phyloP scores from a whole-genome alignment of 2,797 vertebrate genomes.

The Myotis planiceps region DNA sequence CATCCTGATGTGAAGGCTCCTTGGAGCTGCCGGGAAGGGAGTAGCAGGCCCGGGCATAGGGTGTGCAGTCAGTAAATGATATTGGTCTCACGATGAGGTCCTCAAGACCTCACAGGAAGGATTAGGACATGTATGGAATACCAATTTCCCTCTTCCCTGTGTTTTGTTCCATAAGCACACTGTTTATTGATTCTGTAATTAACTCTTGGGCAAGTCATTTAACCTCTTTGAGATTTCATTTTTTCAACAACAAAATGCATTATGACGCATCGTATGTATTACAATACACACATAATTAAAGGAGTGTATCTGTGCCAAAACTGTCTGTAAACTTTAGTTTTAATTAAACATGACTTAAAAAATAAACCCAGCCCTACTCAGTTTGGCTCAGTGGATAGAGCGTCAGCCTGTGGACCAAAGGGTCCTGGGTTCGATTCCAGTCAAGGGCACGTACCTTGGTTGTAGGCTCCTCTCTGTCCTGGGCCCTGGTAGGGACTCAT shows the following conservation, averaged over 20 bases:
- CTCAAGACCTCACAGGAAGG: background rate
- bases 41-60: background rate
- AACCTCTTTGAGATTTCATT: slow-evolving; percentile 17
- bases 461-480: too few species aligned
- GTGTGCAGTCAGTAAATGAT: background rate
- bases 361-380: background rate
- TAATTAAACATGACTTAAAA: slow-evolving; percentile 2
- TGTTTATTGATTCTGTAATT: slow-evolving; percentile 10
- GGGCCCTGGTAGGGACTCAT: too few species aligned
- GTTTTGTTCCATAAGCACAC: background rate
- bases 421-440: too few species aligned
- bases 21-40: background rate
- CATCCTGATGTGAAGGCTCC: background rate
- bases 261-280: background rate
- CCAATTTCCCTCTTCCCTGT: background rate
- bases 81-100: background rate
- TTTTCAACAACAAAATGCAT: background rate
- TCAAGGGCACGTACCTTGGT: too few species aligned
- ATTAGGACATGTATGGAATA: background rate
- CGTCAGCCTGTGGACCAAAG: too few species aligned
- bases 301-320: background rate
- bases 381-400: too few species aligned
- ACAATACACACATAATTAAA: background rate
- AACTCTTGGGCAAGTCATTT: slow-evolving; percentile 1
- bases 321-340: background rate